Percentiles rank a stretch among this genome's conserved stretches.
Conservation (phyloP, 2,888 invertebrate genomes). For the Galeruca laticollis region DNA sequence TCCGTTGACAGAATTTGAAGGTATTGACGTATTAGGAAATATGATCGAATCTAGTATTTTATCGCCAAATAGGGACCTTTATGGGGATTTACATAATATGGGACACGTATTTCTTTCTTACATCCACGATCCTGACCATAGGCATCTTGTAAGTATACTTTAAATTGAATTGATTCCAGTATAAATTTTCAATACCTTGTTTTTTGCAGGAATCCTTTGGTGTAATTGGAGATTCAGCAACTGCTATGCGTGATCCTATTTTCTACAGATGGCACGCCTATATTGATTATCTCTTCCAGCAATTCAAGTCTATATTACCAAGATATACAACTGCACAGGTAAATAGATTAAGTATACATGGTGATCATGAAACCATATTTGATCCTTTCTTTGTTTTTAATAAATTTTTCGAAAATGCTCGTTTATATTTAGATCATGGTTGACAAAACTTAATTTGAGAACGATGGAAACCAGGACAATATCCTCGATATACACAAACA, state of each 20-base stretch:
- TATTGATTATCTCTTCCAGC: slow-evolving; percentile 82
- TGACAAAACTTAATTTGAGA: too few species aligned
- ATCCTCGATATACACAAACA: too few species aligned
- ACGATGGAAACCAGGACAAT: too few species aligned
- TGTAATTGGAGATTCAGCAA: slow-evolving; percentile 87
- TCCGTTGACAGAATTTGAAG: slow-evolving; percentile 73
- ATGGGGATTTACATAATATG: slow-evolving; percentile 87
- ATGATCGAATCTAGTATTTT: slow-evolving; percentile 80
- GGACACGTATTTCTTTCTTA: slow-evolving; percentile 84
- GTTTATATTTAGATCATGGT: too few species aligned
- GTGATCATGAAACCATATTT: too few species aligned
- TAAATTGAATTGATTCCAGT: neutral
- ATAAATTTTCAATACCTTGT: neutral
- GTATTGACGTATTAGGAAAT: slow-evolving; percentile 85
- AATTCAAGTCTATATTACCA: slow-evolving; percentile 78
- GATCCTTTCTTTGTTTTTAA: too few species aligned
- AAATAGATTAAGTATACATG: slow-evolving; percentile 31
- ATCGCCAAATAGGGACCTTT: slow-evolving; percentile 76
- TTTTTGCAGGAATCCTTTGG: slow-evolving; percentile 78
- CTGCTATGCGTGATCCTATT: slow-evolving; percentile 88
- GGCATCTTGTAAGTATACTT: slow-evolving; percentile 72
- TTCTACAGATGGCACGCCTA: slow-evolving; percentile 90
- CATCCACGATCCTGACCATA: slow-evolving; percentile 84
- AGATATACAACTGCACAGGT: slow-evolving; percentile 75
- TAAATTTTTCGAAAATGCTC: too few species aligned